Evolutionary conservation across 2,797 vertebrate species (phyloP), one percentile per base, ranked within the genome.

Genomic region (Gallinago nigripennis): DNA sequence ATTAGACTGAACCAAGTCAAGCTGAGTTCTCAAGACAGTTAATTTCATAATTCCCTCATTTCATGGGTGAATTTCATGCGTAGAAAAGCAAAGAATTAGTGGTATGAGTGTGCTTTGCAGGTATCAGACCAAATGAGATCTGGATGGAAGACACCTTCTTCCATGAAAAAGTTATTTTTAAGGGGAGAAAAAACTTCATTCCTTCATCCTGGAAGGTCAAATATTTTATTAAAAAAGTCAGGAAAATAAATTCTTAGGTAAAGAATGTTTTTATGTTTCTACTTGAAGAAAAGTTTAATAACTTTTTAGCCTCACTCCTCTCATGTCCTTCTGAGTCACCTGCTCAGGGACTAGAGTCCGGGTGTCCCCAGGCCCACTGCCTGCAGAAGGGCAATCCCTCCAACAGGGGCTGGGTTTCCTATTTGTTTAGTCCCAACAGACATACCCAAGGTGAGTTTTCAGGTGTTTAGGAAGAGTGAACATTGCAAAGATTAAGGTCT

Each of bases 41-140:
- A 81, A 91, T 94, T 94, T 91, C 58, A 6, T 94, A 86, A 94
- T 92, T 96, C 73, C 35, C 60, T 94, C 81, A 96, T 96, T 97
- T 96, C 92, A 94, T 84, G 95, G 95, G 70, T 90, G 91, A 90
- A 96, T 90, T 94, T 96, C 96, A 97, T 76, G 85, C 48, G 0
- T 63, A 79, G 76, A 86, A 92, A 94, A 90, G 92, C 48, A 75
- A 93, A 90, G 94, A 94, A 76, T 81, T 72, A 81, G 73, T 48
- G 58, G 39, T 58, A 69, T 66, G 63, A 94, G 76, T 78, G 87
- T 71, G 80, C 90, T 96, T 87, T 81, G 73, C 24, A 3, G 73
- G 70, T 86, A 39, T 37, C 21, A 64, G 66, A 88, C 54, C 85
- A 48, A 93, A 92, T 79, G 84, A 93, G 83, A 90, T 85, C 60